Base-by-base conservation (phyloP, 2,797 vertebrate species). In the Tapirus indicus region DNA sequence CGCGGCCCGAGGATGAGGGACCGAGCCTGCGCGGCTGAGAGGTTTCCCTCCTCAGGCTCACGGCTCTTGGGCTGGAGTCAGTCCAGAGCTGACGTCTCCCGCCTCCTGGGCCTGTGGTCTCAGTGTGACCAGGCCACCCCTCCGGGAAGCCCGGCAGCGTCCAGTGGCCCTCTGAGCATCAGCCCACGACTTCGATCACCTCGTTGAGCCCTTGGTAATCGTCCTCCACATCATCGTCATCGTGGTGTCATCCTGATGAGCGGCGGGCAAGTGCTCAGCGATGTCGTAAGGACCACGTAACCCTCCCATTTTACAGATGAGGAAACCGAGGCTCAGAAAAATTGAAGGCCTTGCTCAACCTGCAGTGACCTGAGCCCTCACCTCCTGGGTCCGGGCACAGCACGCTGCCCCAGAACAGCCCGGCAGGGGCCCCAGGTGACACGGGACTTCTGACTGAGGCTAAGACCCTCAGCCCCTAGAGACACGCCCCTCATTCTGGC, bases 11-110 rank as follows among this genome's bases (percentile, higher is more conserved):
- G 5, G 2, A 27, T 1, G 0, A 7, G 14, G 54, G 7, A 11
- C 0, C 0, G 21, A 6, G 10, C n/a, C n/a, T 4, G 7, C 0
- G 20, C 32, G 17, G 64, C 13, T 2, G n/a, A 71, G 18, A 2
- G 5, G 52, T 10, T 71, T 29, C 62, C 20, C 20, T 74, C 8
- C n/a, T 35, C 47, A 35, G 38, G 38, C 47, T 18, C 9, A 7
- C 3, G 10, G 41, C 6, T 29, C 68, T 49, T 2, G 11, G 25
- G 62, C 14, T 10, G n/a, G 17, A 32, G 23, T 9, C 14, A 9
- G 71, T 7, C 72, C 23, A 68, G 49, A 78, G 25, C 10, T 0
- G 4, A 58, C 4, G 0, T 16, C 38, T 35, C 38, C 72, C 20
- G n/a, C 32, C 49, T 8, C 3, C 16, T 1, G 29, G 64, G 23